Base-by-base conservation (phyloP, 2,113 vertebrate genomes). In the Puntigrus tetrazona region DNA sequence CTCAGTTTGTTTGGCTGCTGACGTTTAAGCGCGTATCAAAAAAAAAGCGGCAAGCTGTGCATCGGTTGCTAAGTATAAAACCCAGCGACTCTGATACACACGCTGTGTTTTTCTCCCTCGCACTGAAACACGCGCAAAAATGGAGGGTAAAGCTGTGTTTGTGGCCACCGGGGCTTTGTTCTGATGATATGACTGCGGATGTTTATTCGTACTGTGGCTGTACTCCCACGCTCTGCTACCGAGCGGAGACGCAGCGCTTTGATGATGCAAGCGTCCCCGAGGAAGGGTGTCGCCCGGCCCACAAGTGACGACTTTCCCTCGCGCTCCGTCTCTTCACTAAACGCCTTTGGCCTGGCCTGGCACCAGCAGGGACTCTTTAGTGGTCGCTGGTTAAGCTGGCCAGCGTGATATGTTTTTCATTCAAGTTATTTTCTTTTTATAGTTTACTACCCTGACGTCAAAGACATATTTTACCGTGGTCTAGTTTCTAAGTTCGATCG, bases 191-290 rank as follows among this genome's bases (percentile, higher is more conserved):
- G 22, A 9, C n/a, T 18, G 43, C 18, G 50, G 34, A 38, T 20
- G 67, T 34, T 69, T 13, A 36, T 69, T 81, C 61, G 47, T 14
- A 78, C 86, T 84, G 63, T 84, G 85, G 82, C 43, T 45, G 86
- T 65, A 84, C 34, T 34, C 86, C 84, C 87, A 86, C 82, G 78
- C 10, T 25, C 50, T 70, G 61, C 88, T 69, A 59, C 85, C 7
- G 74, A 18, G 74, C 67, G 57, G 76, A 85, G n/a, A 78, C 41
- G 41, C 52, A 43, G 75, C 41, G 31, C 70, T 88, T 86, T 87
- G 87, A 88, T 88, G 89, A 92, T 90, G 89, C 88, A 89, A 90
- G 72, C 50, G 78, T 72, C 88, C 79, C 84, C 55, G 57, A 45
- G 75, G 75, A 89, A 91, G 61, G 89, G 87, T 9, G 88, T 67